Evolutionary conservation across 2,113 vertebrate genomes (phyloP), one percentile per base, ranked within the genome.

Genomic region (Petrocephalus microphthalmus): DNA sequence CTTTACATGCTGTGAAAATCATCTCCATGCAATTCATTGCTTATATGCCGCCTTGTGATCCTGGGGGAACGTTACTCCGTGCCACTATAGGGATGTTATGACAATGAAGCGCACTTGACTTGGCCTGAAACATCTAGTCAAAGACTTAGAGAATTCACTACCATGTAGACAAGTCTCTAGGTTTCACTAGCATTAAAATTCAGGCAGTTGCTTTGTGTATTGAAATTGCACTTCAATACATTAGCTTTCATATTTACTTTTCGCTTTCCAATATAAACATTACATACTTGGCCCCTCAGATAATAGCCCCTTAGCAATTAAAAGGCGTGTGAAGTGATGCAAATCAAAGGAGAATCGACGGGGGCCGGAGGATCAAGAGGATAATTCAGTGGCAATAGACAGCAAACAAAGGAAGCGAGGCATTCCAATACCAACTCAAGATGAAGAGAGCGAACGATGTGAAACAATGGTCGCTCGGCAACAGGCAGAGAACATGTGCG

Each of bases 331-430:
- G 25, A 67, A 85, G 49, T 54, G 19, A 54, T 22, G 56, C 37
- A 57, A 54, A 88, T 67, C 25, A 67, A 67, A 29, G n/a, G n/a
- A 67, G 60, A 29, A 29, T 67, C 1, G n/a, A 29, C 4, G 60
- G 60, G 60, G 25, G 60, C 11, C 13, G 60, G 25, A 67, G n/a
- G 25, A 67, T 67, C n/a, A 51, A 87, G n/a, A 78, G 51, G 29
- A 71, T 74, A 87, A 87, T 52, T 81, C 47, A 53, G 87, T n/a
- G 37, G 87, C 33, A 78, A 81, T 52, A 51, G 51, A 87, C 25
- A 78, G 71, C 49, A 54, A 56, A 47, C 67, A 78, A 54, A 78
- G 74, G 29, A 57, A 57, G 37, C 13, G n/a, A 83, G 45, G 22
- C 51, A 56, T 45, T 3, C 87, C 87, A 81, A 82, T 56, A 56